Conservation (phyloP, 2,113 vertebrate genomes). For the Mesoclemmys tuberculata region DNA sequence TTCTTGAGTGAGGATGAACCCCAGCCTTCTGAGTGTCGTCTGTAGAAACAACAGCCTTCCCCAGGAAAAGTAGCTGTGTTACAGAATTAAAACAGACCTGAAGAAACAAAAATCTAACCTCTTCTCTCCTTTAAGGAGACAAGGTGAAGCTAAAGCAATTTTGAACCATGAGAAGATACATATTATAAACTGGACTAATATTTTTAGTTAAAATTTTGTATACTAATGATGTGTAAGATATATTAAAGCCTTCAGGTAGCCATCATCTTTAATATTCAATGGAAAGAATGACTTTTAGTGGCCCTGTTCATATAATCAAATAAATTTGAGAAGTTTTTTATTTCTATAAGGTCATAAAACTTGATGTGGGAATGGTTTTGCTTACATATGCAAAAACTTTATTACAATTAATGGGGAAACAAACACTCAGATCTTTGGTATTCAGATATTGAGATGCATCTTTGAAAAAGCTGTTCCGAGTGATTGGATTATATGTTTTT, state of each 20-base stretch:
- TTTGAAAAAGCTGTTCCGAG: not conserved
- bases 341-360: not conserved
- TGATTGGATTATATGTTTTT: not conserved
- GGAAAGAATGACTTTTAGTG: not conserved
- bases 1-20: not conserved
- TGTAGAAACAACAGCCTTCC: not conserved
- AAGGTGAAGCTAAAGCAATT: not conserved
- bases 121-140: not conserved
- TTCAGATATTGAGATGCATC: not conserved
- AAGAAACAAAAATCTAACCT: not conserved
- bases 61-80: not conserved
- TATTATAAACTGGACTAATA: not conserved
- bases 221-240: no score
- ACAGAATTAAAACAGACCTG: not conserved
- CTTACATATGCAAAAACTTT: not conserved
- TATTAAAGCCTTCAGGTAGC: not conserved
- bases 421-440: not conserved
- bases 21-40: not conserved
- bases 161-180: not conserved
- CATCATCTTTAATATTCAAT: not conserved
- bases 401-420: not conserved
- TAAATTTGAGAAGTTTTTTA: not conserved
- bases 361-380: not conserved
- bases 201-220: not conserved
- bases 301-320: accelerated